Evolutionary conservation across 2,888 invertebrate genomes (phyloP).

Genomic region (Protophormia terraenovae): DNA sequence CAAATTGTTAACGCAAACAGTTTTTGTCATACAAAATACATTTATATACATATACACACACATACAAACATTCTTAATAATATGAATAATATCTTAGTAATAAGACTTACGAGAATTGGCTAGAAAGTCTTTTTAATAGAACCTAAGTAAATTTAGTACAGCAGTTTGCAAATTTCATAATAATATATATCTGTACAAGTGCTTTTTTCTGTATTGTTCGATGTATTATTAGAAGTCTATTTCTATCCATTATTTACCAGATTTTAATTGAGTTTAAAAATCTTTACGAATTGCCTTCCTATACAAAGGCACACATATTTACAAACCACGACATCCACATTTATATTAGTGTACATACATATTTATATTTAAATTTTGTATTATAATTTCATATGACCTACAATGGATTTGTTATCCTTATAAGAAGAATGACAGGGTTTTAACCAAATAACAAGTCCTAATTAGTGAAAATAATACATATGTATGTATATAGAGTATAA

Average conservation of each 20-base stretch:
- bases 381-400: constrained; percentile 39
- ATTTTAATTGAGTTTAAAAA: neutral
- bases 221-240: too few relatives aligned
- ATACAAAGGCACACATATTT: neutral
- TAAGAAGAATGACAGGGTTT: neutral
- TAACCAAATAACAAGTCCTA: constrained; percentile 17
- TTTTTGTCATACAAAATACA: constrained; percentile 56
- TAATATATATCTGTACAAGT: neutral
- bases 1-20: constrained; percentile 67
- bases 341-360: neutral
- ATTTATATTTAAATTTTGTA: constrained; percentile 2
- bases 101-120: neutral
- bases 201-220: too few relatives aligned
- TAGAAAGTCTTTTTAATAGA: neutral
- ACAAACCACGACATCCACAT: neutral
- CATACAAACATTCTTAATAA: constrained; percentile 6
- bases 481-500: neutral
- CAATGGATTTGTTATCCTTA: constrained; percentile 15
- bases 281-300: neutral
- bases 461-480: constrained; percentile 28
- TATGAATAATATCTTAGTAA: constrained; percentile 7
- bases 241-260: too few relatives aligned
- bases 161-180: too few relatives aligned
- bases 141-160: too few relatives aligned
- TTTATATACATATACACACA: neutral